Percentiles rank a stretch among this genome's conserved stretches.
Conservation (phyloP, 2,888 invertebrate species). For the Calliphora vomitoria region DNA sequence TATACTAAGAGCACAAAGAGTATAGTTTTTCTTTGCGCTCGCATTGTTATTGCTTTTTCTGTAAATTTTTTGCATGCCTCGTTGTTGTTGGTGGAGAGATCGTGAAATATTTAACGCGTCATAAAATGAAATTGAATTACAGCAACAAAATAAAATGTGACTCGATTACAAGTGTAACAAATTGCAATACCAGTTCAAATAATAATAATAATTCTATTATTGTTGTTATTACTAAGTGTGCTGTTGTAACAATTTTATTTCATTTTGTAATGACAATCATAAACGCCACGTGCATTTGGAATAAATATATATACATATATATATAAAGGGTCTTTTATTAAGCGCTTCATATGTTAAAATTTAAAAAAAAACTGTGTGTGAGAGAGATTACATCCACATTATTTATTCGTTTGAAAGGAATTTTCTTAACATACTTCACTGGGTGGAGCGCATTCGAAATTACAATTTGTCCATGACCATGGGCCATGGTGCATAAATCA, state of each 20-base stretch:
- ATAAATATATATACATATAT: not conserved
- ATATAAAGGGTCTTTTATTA: not conserved
- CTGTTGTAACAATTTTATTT: not conserved
- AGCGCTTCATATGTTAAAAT: too few relatives aligned
- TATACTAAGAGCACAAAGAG: not conserved
- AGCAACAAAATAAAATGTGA: constrained; percentile 21
- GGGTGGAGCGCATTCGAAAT: too few relatives aligned
- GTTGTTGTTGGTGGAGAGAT: constrained; percentile 28
- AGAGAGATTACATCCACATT: too few relatives aligned
- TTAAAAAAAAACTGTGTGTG: too few relatives aligned
- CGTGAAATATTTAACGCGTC: constrained; percentile 61
- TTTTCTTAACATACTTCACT: too few relatives aligned
- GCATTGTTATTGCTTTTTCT: not conserved
- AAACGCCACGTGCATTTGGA: constrained; percentile 53
- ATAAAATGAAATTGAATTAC: constrained; percentile 30
- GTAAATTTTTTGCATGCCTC: not conserved
- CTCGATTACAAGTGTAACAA: constrained; percentile 10
- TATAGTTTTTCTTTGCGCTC: not conserved
- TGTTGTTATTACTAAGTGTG: not conserved
- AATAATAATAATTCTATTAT: constrained; percentile 31
- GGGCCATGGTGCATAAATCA: too few relatives aligned
- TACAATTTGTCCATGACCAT: too few relatives aligned
- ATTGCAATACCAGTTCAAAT: not conserved
- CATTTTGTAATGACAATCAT: constrained; percentile 43
- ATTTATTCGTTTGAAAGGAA: too few relatives aligned